phyloP scores from a whole-genome alignment of 2,113 vertebrate genomes.

The Takifugu bimaculatus region DNA sequence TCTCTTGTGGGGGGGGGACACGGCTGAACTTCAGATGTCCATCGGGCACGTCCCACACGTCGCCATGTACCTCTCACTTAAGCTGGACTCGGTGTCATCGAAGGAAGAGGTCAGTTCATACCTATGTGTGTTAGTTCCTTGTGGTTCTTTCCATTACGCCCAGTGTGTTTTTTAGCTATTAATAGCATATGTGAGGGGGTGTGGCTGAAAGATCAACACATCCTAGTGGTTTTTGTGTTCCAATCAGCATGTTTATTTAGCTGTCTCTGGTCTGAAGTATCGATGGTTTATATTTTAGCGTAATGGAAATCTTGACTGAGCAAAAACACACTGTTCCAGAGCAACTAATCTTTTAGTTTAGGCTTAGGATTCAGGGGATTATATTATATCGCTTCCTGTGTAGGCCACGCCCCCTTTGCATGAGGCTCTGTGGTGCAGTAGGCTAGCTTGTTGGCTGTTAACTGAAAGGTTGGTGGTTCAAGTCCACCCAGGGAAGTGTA shows the following conservation, averaged over 20 bases:
- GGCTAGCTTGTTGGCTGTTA: conserved; percentile 55
- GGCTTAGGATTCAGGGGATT: too few species aligned
- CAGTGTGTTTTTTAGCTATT: too few species aligned
- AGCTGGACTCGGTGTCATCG: conserved; percentile 79
- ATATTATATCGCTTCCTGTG: too few species aligned
- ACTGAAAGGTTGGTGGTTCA: conserved; percentile 58
- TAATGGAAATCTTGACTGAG: too few species aligned
- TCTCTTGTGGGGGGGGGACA: conserved; percentile 84
- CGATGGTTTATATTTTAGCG: too few species aligned
- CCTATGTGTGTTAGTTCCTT: not conserved
- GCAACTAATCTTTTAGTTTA: too few species aligned
- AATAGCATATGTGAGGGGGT: too few species aligned
- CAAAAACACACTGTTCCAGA: too few species aligned
- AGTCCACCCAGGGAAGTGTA: conserved; percentile 37
- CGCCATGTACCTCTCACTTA: conserved; percentile 87
- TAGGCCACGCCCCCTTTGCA: too few species aligned
- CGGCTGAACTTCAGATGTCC: conserved; percentile 71
- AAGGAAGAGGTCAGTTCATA: conserved; percentile 85
- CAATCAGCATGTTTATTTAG: conserved; percentile 64
- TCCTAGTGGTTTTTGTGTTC: conserved; percentile 50
- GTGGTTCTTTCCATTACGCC: not conserved
- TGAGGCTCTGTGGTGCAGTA: conserved; percentile 34
- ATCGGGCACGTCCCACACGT: conserved; percentile 80
- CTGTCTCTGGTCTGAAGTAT: conserved; percentile 19
- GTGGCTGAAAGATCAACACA: too few species aligned